Base-by-base conservation (phyloP, 2,888 invertebrate species). In the Clostera curtula region DNA sequence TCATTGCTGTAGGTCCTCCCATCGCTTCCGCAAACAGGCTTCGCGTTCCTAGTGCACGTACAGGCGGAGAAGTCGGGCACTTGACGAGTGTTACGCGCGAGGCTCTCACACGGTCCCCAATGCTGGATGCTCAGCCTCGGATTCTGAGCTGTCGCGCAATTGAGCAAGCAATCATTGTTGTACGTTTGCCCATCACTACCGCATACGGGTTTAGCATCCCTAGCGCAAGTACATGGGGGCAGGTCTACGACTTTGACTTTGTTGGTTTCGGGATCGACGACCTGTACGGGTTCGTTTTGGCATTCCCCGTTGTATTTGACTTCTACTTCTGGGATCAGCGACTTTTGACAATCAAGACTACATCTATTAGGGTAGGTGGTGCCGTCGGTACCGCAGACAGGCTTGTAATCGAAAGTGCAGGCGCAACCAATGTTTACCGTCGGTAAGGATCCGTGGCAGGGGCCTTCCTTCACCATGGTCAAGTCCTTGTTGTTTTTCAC, bases 1-100 rank as follows among this genome's bases (percentile, higher is more conserved):
- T 87, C 7, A 65, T 86, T 90, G 34, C 77, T 72, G 67, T 92
- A 92, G 0, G 90, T 90, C 34, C 83, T 75, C 4, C 89, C 89
- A 61, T 92, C 89, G 19, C 88, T 86, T 9, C 90, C 91, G 63
- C 92, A 92, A 5, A 90, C 87, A 12, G 86, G 85, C n/a, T 76
- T 27, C n/a, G 35, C 40, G 1, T 42, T 32, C 27, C 41, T 31
- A 2, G 15, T 8, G n/a, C 33, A 34, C 4, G 6, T 13, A 14
- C 33, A 34, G 2, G 20, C 3, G 6, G 43, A 35, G 16, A 37
- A 35, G 4, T 23, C 14, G 3, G 43, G 43, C n/a, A n/a, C n/a
- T n/a, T n/a, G n/a, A n/a, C n/a, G n/a, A n/a, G n/a, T n/a, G n/a
- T n/a, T n/a, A n/a, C n/a, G n/a, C n/a, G n/a, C n/a, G n/a, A n/a